These are phyloP conservation scores for Callyntrura guangdongensis DNA, from an alignment of 2,888 invertebrate species.

Conservation along the genomic window DNA sequence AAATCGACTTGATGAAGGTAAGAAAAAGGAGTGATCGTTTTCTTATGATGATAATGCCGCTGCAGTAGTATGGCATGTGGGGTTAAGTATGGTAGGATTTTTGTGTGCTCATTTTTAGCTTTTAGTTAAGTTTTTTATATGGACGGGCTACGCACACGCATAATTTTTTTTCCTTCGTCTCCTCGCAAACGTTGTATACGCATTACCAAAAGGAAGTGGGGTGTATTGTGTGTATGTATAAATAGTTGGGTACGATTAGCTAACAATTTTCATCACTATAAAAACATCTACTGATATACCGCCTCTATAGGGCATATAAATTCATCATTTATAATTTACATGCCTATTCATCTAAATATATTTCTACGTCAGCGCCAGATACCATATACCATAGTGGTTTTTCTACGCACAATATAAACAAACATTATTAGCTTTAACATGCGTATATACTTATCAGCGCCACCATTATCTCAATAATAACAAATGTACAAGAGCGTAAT, in stretches of 20 bases:
- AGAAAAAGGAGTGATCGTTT: conserved; percentile 31
- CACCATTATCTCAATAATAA: background rate
- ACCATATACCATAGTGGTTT: background rate
- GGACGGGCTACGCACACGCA: conserved; percentile 37
- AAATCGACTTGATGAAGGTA: conserved; percentile 73
- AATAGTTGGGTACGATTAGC: conserved; percentile 57
- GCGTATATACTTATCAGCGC: conserved; percentile 27
- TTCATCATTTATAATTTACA: background rate
- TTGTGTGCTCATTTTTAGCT: conserved; percentile 30
- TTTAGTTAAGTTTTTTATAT: conserved; percentile 26
- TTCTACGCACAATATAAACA: conserved; percentile 25
- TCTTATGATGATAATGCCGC: background rate
- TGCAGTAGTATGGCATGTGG: background rate
- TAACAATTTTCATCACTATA: conserved; percentile 10
- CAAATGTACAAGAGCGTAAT: conserved; percentile 68
- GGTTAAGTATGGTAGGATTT: background rate
- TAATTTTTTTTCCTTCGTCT: conserved; percentile 13
- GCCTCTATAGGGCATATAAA: background rate
- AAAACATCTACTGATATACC: background rate
- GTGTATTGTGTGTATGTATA: background rate
- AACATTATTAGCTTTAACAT: background rate
- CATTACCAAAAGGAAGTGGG: background rate
- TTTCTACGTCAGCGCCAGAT: background rate
- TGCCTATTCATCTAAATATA: background rate
- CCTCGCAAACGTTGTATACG: background rate